Conservation (phyloP, 1,140 invertebrate species). For the Lucilia cuprina region DNA sequence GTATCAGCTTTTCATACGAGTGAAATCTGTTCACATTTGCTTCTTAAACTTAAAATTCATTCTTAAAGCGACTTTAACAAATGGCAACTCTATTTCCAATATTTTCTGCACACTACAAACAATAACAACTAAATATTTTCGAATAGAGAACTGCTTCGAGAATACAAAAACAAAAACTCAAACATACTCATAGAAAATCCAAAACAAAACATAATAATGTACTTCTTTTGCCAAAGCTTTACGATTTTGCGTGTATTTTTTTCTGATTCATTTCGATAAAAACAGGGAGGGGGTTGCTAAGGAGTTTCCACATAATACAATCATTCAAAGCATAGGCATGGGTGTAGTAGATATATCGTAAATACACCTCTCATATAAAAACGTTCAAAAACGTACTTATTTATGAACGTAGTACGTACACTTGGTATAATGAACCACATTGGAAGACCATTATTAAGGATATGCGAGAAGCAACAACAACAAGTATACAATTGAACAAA, state of each 20-base stretch:
- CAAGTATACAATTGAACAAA: not conserved
- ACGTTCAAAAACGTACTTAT: not conserved
- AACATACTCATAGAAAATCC: not conserved
- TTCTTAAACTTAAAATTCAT: too few species aligned
- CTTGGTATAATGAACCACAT: constrained; percentile 1
- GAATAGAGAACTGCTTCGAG: too few species aligned
- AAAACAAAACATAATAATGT: not conserved
- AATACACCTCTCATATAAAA: too few species aligned
- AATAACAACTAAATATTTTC: too few species aligned
- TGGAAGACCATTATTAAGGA: constrained; percentile 2
- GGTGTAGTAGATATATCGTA: too few species aligned
- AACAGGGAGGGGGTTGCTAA: not conserved
- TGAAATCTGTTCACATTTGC: too few species aligned
- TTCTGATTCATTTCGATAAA: not conserved
- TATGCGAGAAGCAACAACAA: not conserved
- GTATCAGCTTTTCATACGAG: too few species aligned
- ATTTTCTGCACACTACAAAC: too few species aligned
- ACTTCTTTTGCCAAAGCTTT: not conserved
- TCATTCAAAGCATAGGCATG: too few species aligned
- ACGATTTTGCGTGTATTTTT: not conserved
- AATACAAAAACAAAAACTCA: not conserved
- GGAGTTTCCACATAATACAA: not conserved
- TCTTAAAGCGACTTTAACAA: too few species aligned
- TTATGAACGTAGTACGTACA: not conserved
- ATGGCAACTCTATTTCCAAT: too few species aligned